These are phyloP conservation scores for Axea sp. DNA, from an alignment of 2,888 invertebrate species.

Conservation along the genomic window DNA sequence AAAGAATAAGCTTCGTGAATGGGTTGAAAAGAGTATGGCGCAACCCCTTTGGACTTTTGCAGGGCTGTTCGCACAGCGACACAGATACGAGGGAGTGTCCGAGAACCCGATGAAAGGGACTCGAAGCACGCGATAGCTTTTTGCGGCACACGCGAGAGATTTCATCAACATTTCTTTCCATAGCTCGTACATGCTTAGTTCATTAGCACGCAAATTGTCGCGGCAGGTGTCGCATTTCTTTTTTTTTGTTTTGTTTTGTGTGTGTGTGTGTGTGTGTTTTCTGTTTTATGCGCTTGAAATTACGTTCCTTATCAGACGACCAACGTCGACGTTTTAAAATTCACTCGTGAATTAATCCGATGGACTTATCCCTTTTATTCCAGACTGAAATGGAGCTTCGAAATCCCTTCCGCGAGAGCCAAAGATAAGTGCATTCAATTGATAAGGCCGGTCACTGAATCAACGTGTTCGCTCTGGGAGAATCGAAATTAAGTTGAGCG, in stretches of 20 bases:
- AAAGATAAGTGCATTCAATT: constrained; percentile 29
- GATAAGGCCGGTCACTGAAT: constrained; percentile 13
- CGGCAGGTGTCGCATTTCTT: neutral
- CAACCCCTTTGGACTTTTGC: constrained; percentile 61
- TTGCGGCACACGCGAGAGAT: constrained; percentile 70
- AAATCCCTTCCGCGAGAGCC: constrained; percentile 9
- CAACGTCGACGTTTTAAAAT: constrained; percentile 23
- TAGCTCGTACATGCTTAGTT: constrained; percentile 61
- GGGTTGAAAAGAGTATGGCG: constrained; percentile 27
- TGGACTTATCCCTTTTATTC: constrained; percentile 23
- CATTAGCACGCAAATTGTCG: constrained; percentile 74
- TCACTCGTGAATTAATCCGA: constrained; percentile 32
- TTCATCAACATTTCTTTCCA: constrained; percentile 67
- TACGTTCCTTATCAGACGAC: constrained; percentile 30
- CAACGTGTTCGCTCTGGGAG: too few species aligned
- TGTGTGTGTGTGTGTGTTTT: too few species aligned
- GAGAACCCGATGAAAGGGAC: constrained; percentile 52
- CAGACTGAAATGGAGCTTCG: neutral
- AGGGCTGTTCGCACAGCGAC: constrained; percentile 45
- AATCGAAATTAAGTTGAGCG: too few species aligned
- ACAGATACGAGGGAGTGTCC: constrained; percentile 53
- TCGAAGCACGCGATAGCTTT: constrained; percentile 56
- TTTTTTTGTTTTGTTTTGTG: too few species aligned
- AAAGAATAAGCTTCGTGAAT: constrained; percentile 33
- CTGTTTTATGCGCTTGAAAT: constrained; percentile 13